phyloP scores from a whole-genome alignment of 2,113 vertebrate species.

The Numenius arquata region DNA sequence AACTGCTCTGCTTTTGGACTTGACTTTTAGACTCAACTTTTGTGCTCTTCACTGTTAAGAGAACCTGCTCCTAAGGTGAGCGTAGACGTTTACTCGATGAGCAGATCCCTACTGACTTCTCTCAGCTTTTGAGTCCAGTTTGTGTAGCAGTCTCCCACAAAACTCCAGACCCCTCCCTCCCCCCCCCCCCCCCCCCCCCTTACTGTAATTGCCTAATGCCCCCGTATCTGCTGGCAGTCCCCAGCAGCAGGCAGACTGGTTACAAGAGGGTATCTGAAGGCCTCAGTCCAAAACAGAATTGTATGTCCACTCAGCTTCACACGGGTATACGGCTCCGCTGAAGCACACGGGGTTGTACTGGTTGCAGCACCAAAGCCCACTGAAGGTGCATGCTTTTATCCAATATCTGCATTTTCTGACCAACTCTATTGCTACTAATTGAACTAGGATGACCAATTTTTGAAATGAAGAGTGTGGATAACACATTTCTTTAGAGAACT shows the following conservation, averaged over 20 bases:
- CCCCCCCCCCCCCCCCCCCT: too few relatives aligned
- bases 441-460: background rate
- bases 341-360: fast-evolving
- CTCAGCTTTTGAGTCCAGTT: background rate
- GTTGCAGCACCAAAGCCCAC: background rate
- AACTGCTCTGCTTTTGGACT: background rate
- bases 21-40: background rate
- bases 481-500: background rate
- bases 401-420: background rate
- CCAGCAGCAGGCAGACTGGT: background rate
- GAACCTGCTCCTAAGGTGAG: background rate
- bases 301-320: too few relatives aligned
- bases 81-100: background rate
- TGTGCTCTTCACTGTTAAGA: background rate
- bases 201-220: background rate
- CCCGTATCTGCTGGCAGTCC: fast-evolving
- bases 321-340: background rate
- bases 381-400: background rate
- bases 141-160: background rate
- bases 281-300: fast-evolving
- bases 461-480: background rate
- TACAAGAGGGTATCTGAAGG: background rate
- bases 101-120: background rate
- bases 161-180: background rate
- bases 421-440: background rate